These are phyloP conservation scores for Cyaniris semiargus DNA, from an alignment of 2,888 invertebrate genomes.

Conservation along the genomic window DNA sequence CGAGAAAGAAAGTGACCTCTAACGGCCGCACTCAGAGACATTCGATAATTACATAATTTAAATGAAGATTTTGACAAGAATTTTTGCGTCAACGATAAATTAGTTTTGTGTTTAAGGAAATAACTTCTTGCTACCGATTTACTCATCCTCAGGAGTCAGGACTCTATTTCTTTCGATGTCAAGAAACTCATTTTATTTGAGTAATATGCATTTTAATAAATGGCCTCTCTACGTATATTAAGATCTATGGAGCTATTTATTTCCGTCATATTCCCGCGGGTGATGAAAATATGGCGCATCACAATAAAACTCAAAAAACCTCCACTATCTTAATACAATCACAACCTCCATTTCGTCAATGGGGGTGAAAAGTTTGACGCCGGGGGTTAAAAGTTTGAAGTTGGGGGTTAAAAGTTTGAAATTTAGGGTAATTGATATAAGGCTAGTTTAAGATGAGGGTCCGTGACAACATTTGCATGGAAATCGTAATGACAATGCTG, in stretches of 20 bases:
- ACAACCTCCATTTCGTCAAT: constrained; percentile 53
- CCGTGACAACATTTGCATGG: background rate
- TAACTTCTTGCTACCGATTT: too few species aligned
- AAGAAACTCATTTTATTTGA: too few species aligned
- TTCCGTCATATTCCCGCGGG: constrained; percentile 60
- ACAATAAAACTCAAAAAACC: constrained; percentile 52
- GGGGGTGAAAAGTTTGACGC: constrained; percentile 35
- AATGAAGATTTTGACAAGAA: too few species aligned
- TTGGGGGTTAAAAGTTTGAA: background rate
- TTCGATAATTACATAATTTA: too few species aligned
- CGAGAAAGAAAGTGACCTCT: too few species aligned
- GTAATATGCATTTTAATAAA: too few species aligned
- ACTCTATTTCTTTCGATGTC: too few species aligned
- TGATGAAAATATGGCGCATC: constrained; percentile 68
- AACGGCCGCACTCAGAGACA: too few species aligned
- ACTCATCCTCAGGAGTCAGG: too few species aligned
- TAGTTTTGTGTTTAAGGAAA: too few species aligned
- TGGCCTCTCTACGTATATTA: constrained; percentile 28
- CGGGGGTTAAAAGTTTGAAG: constrained; percentile 17
- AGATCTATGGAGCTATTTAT: constrained; percentile 53
- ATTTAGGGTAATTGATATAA: background rate
- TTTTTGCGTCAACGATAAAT: too few species aligned
- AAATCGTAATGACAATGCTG: background rate
- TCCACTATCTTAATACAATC: constrained; percentile 74
- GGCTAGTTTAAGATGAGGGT: background rate